A percentile compares a stretch with the other conserved stretches of the same genome.
These are phyloP conservation scores for Umimayanthus chanpuru DNA, from an alignment of 92 coral and sea anemone genomes.

Conservation along the genomic window DNA sequence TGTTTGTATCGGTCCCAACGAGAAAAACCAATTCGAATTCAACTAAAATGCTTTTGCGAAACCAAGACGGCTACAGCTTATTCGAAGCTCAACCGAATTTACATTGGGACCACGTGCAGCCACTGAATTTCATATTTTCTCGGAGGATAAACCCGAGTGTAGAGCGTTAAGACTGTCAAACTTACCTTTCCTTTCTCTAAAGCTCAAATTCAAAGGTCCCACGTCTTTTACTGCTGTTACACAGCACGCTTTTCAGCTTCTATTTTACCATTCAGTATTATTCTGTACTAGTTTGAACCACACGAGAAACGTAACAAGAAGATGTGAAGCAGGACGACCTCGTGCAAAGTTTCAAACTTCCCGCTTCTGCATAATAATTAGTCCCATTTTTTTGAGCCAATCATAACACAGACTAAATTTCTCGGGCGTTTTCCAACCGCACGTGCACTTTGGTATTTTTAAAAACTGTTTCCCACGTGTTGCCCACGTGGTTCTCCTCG, in stretches of 20 bases:
- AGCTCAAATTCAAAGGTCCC: background rate
- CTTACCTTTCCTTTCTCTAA: background rate
- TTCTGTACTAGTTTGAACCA: background rate
- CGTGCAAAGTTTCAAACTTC: background rate
- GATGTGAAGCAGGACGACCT: constrained; percentile 1
- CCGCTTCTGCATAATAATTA: background rate
- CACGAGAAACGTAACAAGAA: background rate
- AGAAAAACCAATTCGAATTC: background rate
- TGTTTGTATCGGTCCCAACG: background rate
- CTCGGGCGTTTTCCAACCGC: background rate
- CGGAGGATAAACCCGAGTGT: background rate
- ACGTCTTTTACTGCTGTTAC: background rate
- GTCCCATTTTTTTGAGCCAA: background rate
- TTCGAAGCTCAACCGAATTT: background rate
- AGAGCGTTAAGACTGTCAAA: background rate
- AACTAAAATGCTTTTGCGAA: background rate
- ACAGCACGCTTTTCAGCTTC: background rate
- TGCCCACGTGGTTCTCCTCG: too few species aligned
- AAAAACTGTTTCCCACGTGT: too few species aligned
- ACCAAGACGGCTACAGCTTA: background rate
- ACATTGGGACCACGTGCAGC: background rate
- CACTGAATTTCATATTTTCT: background rate
- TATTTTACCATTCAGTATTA: background rate
- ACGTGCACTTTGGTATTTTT: background rate
- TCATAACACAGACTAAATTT: background rate